Percentiles rank a stretch among this genome's conserved stretches.
Conservation (phyloP, 1,140 invertebrate species). For the Zophobas atratus region DNA sequence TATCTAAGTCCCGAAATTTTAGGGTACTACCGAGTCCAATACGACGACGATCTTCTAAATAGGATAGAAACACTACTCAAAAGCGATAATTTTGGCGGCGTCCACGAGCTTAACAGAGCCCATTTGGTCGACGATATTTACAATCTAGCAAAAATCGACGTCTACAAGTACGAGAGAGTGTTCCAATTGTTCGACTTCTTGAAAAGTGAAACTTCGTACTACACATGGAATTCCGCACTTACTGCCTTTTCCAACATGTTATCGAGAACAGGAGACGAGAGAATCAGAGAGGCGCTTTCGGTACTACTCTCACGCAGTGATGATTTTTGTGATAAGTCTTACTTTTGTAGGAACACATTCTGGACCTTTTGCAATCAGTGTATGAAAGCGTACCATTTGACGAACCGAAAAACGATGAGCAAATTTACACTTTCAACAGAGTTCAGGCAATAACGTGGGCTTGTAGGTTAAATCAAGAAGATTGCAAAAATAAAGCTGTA, state of each 20-base stretch:
- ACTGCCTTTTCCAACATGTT: constrained; percentile 71
- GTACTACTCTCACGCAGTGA: constrained; percentile 57
- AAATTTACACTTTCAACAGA: constrained; percentile 66
- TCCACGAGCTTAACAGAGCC: constrained; percentile 68
- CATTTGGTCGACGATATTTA: constrained; percentile 74
- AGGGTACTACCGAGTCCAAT: constrained; percentile 56
- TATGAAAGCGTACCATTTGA: constrained; percentile 55
- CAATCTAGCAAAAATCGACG: constrained; percentile 67
- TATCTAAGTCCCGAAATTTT: constrained; percentile 25
- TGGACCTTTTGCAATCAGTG: constrained; percentile 35
- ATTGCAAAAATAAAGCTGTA: constrained; percentile 68
- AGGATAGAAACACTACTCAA: constrained; percentile 45
- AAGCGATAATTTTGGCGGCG: constrained; percentile 6
- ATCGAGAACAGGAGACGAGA: constrained; percentile 61
- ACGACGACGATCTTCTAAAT: constrained; percentile 50
- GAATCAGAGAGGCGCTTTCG: constrained; percentile 52
- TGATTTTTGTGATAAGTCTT: not conserved
- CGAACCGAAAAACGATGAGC: constrained; percentile 50
- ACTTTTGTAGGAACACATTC: constrained; percentile 54
- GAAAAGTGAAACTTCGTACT: constrained; percentile 74
- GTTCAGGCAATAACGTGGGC: constrained; percentile 70
- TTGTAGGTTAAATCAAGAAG: constrained; percentile 69
- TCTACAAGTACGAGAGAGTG: constrained; percentile 68
- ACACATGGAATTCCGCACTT: constrained; percentile 78
- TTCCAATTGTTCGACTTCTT: constrained; percentile 76